Conservation (phyloP, 2,888 invertebrate species). For the Ganaspis brasiliensis region DNA sequence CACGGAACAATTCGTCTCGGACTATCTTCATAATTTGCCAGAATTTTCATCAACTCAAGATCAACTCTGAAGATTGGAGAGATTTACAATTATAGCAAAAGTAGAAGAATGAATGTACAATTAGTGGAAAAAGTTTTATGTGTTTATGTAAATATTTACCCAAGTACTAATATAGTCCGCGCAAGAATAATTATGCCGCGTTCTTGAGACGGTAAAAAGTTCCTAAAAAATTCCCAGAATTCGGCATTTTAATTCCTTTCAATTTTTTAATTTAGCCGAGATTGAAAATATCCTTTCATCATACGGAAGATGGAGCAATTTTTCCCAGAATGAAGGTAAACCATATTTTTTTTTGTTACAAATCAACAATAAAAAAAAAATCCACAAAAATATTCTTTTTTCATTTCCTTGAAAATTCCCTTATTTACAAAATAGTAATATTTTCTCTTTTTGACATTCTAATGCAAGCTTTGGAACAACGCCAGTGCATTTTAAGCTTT, state of each 20-base stretch:
- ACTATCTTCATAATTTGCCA: too few relatives aligned
- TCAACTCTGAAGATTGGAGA: background rate
- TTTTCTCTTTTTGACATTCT: slow-evolving; percentile 10
- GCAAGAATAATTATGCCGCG: slow-evolving; percentile 44
- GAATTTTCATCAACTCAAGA: background rate
- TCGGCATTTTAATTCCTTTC: slow-evolving; percentile 3
- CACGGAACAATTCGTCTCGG: too few relatives aligned
- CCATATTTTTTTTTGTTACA: background rate
- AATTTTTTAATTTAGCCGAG: background rate
- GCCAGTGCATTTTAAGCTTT: background rate
- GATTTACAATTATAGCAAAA: background rate
- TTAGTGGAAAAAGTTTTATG: background rate
- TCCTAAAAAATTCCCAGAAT: slow-evolving; percentile 37
- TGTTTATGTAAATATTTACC: slow-evolving; percentile 23
- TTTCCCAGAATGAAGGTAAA: too few relatives aligned
- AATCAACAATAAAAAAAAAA: background rate
- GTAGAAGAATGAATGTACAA: background rate
- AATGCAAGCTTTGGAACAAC: background rate
- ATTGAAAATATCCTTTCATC: background rate
- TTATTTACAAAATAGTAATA: background rate
- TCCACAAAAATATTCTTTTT: too few relatives aligned
- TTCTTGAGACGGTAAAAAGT: slow-evolving; percentile 52
- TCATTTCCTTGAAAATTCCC: too few relatives aligned
- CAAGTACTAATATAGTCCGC: slow-evolving; percentile 32
- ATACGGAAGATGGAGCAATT: background rate